A percentile compares a stretch with the other conserved stretches of the same genome.
phyloP scores from a whole-genome alignment of 2,888 invertebrate genomes.

The Pyrgus malvae region DNA sequence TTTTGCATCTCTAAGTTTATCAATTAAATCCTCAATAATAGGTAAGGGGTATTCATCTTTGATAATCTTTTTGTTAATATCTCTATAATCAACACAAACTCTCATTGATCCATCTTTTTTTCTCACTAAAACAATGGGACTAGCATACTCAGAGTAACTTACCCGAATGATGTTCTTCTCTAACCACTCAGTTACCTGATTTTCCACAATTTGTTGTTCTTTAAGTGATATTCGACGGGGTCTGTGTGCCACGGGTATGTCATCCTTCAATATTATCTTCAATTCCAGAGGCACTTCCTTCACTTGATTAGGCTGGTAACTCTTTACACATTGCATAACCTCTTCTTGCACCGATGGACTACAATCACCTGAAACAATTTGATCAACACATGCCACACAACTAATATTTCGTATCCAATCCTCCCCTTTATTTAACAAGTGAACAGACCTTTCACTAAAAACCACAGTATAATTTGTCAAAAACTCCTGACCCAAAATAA shows the following conservation, averaged over 20 bases:
- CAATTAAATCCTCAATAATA: not conserved
- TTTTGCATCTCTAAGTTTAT: not conserved
- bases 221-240: not conserved
- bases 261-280: not conserved
- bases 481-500: not conserved
- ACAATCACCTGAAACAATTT: not conserved
- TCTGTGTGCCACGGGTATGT: not conserved
- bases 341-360: not conserved
- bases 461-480: not conserved
- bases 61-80: not conserved
- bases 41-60: not conserved
- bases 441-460: not conserved
- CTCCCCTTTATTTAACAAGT: not conserved
- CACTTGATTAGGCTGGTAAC: not conserved
- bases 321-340: not conserved
- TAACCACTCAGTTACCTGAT: not conserved
- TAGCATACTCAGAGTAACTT: not conserved
- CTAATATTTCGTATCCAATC: not conserved
- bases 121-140: not conserved
- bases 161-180: not conserved
- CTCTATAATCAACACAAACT: not conserved
- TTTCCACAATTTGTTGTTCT: not conserved
- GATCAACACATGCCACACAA: not conserved
- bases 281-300: not conserved
- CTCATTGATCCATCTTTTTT: not conserved